Evolutionary conservation across 1,140 invertebrate species (phyloP).

Genomic region (Drosophila jambulina): DNA sequence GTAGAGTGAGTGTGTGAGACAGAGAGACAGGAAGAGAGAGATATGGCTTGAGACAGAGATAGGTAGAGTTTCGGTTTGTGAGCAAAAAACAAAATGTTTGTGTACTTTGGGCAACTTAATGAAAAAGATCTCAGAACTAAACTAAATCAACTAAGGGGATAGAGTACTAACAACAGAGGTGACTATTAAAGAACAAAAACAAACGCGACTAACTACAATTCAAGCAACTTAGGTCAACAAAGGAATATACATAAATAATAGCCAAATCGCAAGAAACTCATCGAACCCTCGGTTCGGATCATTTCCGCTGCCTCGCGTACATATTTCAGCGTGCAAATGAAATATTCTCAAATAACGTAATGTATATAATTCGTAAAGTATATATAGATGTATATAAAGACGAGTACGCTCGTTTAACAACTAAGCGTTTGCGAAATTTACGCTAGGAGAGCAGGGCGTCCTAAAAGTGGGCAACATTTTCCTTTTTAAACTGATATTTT

Average conservation of each 20-base stretch:
- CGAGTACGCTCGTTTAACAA: slow-evolving; percentile 18
- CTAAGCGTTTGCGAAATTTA: slow-evolving; percentile 21
- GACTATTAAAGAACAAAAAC: slow-evolving; percentile 46
- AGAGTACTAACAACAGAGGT: slow-evolving; percentile 40
- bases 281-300: slow-evolving; percentile 5
- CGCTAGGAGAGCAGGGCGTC: slow-evolving; percentile 5
- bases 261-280: slow-evolving; percentile 13
- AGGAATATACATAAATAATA: slow-evolving; percentile 41
- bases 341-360: slow-evolving; percentile 29
- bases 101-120: slow-evolving; percentile 53
- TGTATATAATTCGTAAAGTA: slow-evolving; percentile 32
- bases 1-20: slow-evolving; percentile 50
- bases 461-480: slow-evolving; percentile 29
- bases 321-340: slow-evolving; percentile 81
- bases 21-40: slow-evolving; percentile 34
- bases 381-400: slow-evolving; percentile 17
- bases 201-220: slow-evolving; percentile 66
- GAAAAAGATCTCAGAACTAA: slow-evolving; percentile 63
- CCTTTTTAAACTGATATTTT: not conserved
- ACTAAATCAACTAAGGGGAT: slow-evolving; percentile 30
- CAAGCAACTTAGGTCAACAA: slow-evolving; percentile 71
- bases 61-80: slow-evolving; percentile 53
- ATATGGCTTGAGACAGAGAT: slow-evolving; percentile 49
- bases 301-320: slow-evolving; percentile 29
- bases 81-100: slow-evolving; percentile 50